Conservation (phyloP, 2,113 vertebrate genomes). For the Dasyornis broadbenti region DNA sequence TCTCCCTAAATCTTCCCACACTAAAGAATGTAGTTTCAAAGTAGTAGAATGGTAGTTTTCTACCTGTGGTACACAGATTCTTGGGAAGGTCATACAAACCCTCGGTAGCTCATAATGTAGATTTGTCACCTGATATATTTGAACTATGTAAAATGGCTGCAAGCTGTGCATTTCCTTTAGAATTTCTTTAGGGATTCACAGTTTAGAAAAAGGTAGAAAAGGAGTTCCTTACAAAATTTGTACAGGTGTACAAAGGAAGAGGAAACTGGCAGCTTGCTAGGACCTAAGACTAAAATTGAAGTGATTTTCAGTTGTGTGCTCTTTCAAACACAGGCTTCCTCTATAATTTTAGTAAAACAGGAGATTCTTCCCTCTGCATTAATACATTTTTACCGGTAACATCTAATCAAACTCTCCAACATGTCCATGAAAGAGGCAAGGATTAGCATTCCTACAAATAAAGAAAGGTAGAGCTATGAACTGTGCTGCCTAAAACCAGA, state of each 20-base stretch:
- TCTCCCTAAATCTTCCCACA: background rate
- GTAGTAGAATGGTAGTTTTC: background rate
- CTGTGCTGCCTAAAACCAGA: background rate
- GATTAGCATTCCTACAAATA: background rate
- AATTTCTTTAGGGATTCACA: background rate
- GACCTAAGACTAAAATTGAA: background rate
- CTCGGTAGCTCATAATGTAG: background rate
- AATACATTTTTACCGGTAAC: background rate
- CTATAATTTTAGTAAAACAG: background rate
- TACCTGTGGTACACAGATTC: background rate
- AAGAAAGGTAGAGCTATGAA: background rate
- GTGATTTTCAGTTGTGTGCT: background rate
- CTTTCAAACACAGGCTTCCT: background rate
- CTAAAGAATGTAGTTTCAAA: background rate
- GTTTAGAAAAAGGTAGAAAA: background rate
- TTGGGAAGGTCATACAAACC: background rate
- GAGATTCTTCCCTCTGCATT: background rate
- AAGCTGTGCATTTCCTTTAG: background rate
- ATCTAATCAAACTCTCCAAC: background rate
- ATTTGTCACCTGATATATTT: background rate
- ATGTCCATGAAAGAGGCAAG: background rate
- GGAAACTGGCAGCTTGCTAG: background rate
- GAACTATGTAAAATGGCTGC: background rate
- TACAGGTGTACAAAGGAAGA: background rate
- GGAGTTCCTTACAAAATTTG: background rate